Percentiles rank a stretch among this genome's conserved stretches.
phyloP scores from a whole-genome alignment of 2,888 invertebrate species.

The Flexamia atlantica region DNA sequence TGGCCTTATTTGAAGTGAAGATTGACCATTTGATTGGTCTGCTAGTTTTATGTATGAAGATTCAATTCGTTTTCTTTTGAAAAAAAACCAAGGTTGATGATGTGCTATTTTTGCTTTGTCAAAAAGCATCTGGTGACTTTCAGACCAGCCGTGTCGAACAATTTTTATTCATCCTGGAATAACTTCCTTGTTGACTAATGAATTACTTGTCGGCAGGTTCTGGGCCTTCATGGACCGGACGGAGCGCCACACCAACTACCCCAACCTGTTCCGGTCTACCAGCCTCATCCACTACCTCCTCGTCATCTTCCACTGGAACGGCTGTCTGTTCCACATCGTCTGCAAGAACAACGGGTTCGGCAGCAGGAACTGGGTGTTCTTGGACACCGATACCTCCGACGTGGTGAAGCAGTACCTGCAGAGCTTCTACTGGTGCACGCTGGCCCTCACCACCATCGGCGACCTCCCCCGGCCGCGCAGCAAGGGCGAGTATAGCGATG shows the following conservation, averaged over 20 bases:
- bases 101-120: too few relatives aligned
- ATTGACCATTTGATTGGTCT: too few relatives aligned
- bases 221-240: conserved; percentile 99
- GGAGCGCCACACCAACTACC: conserved; percentile 99
- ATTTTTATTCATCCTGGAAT: too few relatives aligned
- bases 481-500: conserved; percentile 96
- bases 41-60: too few relatives aligned
- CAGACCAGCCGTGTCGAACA: too few relatives aligned
- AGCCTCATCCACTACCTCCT: conserved; percentile 96
- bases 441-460: conserved; percentile 97
- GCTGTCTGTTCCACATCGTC: conserved; percentile 98
- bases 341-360: conserved; percentile 97
- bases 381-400: conserved; percentile 90
- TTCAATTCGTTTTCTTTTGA: too few relatives aligned
- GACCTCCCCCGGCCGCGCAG: conserved; percentile 94
- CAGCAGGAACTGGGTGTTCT: conserved; percentile 94
- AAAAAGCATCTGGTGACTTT: too few relatives aligned
- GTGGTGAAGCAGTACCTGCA: conserved; percentile 97
- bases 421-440: conserved; percentile 98
- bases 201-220: conserved; percentile 80
- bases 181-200: not conserved
- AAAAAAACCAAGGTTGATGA: too few relatives aligned
- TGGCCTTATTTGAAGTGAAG: too few relatives aligned
- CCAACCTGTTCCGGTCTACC: conserved; percentile 95
- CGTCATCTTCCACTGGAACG: conserved; percentile 99